Percentiles rank a stretch among this genome's conserved stretches.
Evolutionary conservation across 2,888 invertebrate species (phyloP).

Genomic region (Drosophila prostipennis): DNA sequence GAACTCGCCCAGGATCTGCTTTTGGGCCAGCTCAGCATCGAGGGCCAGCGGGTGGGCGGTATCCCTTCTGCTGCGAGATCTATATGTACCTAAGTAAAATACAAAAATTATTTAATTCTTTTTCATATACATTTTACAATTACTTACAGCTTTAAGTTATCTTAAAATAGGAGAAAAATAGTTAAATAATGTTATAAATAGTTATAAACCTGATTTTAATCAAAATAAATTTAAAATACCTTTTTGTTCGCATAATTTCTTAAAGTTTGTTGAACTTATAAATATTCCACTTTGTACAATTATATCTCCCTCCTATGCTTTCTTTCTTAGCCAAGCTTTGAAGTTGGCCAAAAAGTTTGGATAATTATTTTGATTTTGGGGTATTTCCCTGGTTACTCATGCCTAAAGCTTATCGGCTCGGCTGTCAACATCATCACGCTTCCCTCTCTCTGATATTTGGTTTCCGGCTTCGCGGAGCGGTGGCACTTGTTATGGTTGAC

Average conservation of each 20-base stretch:
- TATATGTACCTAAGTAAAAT: slow-evolving; percentile 87
- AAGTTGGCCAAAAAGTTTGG: background rate
- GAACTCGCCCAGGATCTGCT: slow-evolving; percentile 90
- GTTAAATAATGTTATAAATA: no score
- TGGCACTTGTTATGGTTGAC: slow-evolving; percentile 26
- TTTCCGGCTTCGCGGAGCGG: slow-evolving; percentile 21
- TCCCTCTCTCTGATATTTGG: background rate
- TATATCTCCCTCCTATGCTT: background rate
- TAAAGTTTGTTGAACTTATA: background rate
- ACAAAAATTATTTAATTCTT: background rate
- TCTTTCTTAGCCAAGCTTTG: background rate
- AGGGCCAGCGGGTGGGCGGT: slow-evolving; percentile 84
- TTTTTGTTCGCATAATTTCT: no score
- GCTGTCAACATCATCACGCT: slow-evolving; percentile 24
- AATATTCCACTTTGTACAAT: background rate
- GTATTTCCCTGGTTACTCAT: slow-evolving; percentile 50
- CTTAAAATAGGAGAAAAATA: no score
- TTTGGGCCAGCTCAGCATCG: slow-evolving; percentile 91
- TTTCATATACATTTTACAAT: no score
- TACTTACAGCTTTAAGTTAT: no score
- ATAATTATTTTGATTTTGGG: slow-evolving; percentile 7
- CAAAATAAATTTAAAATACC: no score
- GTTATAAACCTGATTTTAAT: no score
- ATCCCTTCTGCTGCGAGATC: slow-evolving; percentile 87
- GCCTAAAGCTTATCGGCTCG: slow-evolving; percentile 7